Percentiles rank a stretch among this genome's conserved stretches.
These are phyloP conservation scores for Sesia bembeciformis DNA, from an alignment of 2,888 invertebrate genomes.

Conservation along the genomic window DNA sequence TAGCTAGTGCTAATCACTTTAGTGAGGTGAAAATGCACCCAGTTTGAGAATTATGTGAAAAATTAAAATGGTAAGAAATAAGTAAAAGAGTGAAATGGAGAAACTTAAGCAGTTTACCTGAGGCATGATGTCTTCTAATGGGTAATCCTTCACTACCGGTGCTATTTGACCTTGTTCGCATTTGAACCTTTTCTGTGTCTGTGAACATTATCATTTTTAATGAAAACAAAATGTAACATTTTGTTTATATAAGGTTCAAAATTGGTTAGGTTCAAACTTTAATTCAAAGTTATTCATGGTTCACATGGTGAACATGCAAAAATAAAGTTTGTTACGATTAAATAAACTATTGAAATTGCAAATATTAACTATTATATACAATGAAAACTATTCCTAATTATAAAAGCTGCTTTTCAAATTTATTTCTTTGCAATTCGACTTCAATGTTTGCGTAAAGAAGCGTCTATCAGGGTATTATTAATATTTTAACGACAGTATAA, in stretches of 20 bases:
- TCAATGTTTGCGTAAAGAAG: too few species aligned
- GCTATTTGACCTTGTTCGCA: constrained; percentile 72
- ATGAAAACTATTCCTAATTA: too few species aligned
- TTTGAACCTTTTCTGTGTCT: constrained; percentile 72
- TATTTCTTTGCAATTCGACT: too few species aligned
- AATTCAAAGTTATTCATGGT: not conserved
- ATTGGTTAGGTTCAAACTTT: not conserved
- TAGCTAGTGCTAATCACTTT: not conserved
- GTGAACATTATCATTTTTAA: constrained; percentile 4
- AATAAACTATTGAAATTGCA: too few species aligned
- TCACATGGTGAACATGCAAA: not conserved
- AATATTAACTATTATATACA: too few species aligned
- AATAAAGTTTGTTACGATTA: too few species aligned
- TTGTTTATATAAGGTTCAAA: constrained; percentile 7
- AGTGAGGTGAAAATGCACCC: not conserved
- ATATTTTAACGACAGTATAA: too few species aligned
- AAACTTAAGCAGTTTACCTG: constrained; percentile 40
- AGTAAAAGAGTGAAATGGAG: not conserved
- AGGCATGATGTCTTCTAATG: constrained; percentile 74
- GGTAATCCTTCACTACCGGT: constrained; percentile 74
- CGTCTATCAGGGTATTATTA: too few species aligned
- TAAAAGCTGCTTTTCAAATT: too few species aligned
- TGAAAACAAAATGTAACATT: constrained; percentile 17
- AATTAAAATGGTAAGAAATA: not conserved
- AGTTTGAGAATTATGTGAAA: not conserved